Evolutionary conservation across 2,888 invertebrate genomes (phyloP), one percentile per base, ranked within the genome.

Genomic region (Ceraclea dissimilis): DNA sequence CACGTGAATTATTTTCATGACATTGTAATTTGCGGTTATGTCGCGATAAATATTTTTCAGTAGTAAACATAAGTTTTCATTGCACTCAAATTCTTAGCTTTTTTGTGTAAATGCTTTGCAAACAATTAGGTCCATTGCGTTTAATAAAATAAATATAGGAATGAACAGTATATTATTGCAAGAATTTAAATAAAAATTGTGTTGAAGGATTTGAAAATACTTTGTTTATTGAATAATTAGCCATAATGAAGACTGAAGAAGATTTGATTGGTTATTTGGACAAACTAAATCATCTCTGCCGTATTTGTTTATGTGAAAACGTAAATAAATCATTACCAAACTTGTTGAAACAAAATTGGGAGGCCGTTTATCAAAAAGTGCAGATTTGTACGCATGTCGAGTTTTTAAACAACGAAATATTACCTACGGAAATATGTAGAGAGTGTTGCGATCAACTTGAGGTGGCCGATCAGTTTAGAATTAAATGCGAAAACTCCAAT

Each of bases 331-430:
- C 49, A 4, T 11, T 21, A 5, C 44, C 51, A 6, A 6, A 54
- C 10, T n/a, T 26, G 26, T 26, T n/a, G 26, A 26, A 6, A 2
- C 17, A 48, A n/a, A 44, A 52, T n/a, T 19, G 20, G 2, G 20
- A 43, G 6, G 22, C 54, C 16, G 22, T 57, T 33, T 49, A 69
- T 44, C 63, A 68, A 16, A 74, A 66, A 62, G 67, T 76, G 44
- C 65, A 64, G 60, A 48, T 63, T 49, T 75, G 74, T 66, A 74
- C 75, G 63, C 69, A 70, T 65, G 63, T 75, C 53, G 65, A 62
- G 56, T 54, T 76, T 44, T 57, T 22, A 17, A n/a, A 49, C 13
- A 17, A 49, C 16, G 49, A 26, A 11, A 13, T 4, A 21, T n/a
- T 49, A 10, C 49, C 49, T 8, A 13, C 11, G 6, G n/a, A 8